Base-by-base conservation (phyloP, 2,888 invertebrate species). In the Pimpla rufipes region DNA sequence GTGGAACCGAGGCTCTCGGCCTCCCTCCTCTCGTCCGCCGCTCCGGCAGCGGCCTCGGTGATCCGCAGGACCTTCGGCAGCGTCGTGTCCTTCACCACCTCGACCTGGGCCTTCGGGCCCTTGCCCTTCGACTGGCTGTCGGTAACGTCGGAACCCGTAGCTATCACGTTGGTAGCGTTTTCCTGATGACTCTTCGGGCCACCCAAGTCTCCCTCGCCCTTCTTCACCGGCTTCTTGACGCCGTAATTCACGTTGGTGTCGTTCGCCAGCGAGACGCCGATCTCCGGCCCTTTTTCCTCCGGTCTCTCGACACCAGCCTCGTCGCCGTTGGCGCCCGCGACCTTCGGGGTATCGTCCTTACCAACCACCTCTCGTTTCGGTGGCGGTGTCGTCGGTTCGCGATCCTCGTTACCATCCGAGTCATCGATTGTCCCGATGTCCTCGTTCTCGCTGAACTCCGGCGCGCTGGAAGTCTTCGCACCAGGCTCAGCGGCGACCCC, bases 161-260 rank as follows among this genome's bases (percentile, higher is more conserved):
- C 47, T 35, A 88, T 83, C 1, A 83, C 75, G 47, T 89, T 89
- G 4, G 86, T 87, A 57, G 73, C 77, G 57, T 82, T 85, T 13
- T 50, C 78, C 42, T 50, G 68, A n/a, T 13, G 68, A 77, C n/a
- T 21, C 11, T 76, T 45, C 13, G 66, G 2, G 16, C 29, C 76
- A 71, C 85, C 59, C 35, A 86, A 7, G 16, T 21, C 59, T 8
- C 68, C 62, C 7, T 88, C 80, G 52, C 71, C 71, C 16, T 75
- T 52, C 16, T 80, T 68, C 2, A 1, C 59, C 42, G 35, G 45
- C 71, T 68, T 79, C 57, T 50, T 52, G 11, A 21, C 47, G 23
- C 77, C 82, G 57, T 89, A 86, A 82, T 91, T 91, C 3, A 92
- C 91, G 67, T 88, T 82, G 2, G 91, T 92, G 77, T 92, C 92